Conservation (phyloP, 2,113 vertebrate genomes). For the Rhea americana region DNA sequence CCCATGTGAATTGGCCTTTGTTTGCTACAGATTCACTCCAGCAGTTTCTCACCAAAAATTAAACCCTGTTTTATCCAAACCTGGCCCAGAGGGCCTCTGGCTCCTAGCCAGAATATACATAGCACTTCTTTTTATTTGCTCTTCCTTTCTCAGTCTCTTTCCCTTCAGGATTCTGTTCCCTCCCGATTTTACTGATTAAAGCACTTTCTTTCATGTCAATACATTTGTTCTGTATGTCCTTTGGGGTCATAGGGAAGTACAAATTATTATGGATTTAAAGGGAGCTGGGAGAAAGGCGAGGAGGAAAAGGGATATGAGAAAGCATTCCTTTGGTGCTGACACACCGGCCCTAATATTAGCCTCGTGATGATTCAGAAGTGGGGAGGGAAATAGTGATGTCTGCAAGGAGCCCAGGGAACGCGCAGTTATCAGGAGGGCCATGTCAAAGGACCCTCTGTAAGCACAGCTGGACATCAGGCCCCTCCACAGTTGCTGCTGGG, state of each 20-base stretch:
- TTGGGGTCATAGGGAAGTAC: conserved; percentile 22
- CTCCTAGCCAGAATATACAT: conserved; percentile 42
- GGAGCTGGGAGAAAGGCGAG: not conserved
- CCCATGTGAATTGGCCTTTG: conserved; percentile 55
- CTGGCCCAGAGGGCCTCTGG: conserved; percentile 56
- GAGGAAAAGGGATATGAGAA: not conserved
- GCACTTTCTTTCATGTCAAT: not conserved
- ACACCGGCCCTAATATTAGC: not conserved
- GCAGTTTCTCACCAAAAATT: conserved; percentile 57
- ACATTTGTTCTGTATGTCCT: conserved; percentile 32
- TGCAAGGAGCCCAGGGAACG: not conserved
- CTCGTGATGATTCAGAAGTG: not conserved
- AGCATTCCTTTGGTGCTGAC: not conserved
- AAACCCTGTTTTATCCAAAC: conserved; percentile 56
- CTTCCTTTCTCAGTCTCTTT: conserved; percentile 29
- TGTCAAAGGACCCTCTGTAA: not conserved
- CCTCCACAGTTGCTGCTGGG: not conserved
- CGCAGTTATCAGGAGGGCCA: not conserved
- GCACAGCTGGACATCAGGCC: not conserved
- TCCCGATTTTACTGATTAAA: conserved; percentile 26
- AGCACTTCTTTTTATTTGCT: conserved; percentile 32
- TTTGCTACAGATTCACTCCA: conserved; percentile 48
- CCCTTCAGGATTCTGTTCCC: not conserved
- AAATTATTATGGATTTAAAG: not conserved
- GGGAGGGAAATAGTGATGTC: not conserved